A percentile compares a stretch with the other conserved stretches of the same genome.
phyloP scores from a whole-genome alignment of 2,113 vertebrate genomes.

The Pachyramphus minor region DNA sequence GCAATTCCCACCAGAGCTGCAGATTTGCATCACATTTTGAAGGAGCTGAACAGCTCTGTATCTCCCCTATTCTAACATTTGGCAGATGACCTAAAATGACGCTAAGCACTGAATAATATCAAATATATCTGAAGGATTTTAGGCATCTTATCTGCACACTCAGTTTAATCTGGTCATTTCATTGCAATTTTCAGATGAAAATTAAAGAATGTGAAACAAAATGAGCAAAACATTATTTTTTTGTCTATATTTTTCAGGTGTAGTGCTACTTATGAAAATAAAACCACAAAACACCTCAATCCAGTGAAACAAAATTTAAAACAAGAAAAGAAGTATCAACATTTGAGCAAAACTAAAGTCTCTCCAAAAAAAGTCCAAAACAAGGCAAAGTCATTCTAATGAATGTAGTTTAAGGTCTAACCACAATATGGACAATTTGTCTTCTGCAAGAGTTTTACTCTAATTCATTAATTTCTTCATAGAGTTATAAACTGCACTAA shows the following conservation, averaged over 20 bases:
- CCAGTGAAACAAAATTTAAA: neutral
- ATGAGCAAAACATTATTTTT: neutral
- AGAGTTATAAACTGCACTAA: slow-evolving; percentile 57
- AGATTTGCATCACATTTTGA: neutral
- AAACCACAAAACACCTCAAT: neutral
- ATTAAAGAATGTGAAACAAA: neutral
- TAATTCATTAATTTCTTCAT: slow-evolving; percentile 74
- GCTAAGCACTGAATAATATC: neutral
- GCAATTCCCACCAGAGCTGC: neutral
- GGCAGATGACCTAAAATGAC: neutral
- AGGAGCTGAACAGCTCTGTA: neutral
- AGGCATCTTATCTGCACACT: neutral
- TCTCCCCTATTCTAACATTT: neutral
- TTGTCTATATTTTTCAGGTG: slow-evolving; percentile 10
- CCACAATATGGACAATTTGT: slow-evolving; percentile 49
- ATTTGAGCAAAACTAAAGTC: neutral
- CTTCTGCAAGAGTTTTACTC: slow-evolving; percentile 65
- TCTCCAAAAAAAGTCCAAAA: neutral
- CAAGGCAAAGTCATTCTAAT: slow-evolving; percentile 3
- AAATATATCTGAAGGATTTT: neutral
- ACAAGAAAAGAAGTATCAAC: neutral
- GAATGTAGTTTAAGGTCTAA: slow-evolving; percentile 47
- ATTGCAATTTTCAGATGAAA: neutral
- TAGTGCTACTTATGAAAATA: neutral
- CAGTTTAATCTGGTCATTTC: neutral